Conservation (phyloP, 2,797 vertebrate species). For the Sebastes hubbsi region DNA sequence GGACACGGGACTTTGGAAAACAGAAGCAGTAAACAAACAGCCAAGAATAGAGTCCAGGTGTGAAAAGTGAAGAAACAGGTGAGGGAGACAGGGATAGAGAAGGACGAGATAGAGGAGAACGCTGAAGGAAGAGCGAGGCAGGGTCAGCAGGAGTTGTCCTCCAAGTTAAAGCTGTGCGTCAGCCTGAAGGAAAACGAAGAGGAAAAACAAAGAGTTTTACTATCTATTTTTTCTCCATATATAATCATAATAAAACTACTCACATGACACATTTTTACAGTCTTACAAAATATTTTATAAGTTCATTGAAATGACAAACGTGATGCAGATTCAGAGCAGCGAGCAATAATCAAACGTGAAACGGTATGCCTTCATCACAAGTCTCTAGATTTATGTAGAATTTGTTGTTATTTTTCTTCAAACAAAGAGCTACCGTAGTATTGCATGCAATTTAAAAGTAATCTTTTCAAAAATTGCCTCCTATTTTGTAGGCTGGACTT, state of each 20-base stretch:
- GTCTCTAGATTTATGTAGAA: neutral
- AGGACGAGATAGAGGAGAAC: slow-evolving; percentile 54
- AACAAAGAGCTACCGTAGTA: neutral
- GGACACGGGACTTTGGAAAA: slow-evolving; percentile 63
- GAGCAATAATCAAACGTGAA: neutral
- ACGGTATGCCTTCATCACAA: no score
- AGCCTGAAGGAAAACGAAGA: neutral
- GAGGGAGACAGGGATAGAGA: slow-evolving; percentile 58
- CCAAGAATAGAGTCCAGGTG: slow-evolving; percentile 80
- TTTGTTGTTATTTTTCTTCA: neutral
- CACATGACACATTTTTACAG: neutral
- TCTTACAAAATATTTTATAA: neutral
- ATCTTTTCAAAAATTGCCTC: neutral
- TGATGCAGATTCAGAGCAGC: neutral
- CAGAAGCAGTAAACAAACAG: slow-evolving; percentile 76
- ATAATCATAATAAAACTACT: neutral
- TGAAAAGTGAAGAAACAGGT: slow-evolving; percentile 64
- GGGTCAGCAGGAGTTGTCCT: slow-evolving; percentile 32
- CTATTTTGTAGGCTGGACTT: neutral
- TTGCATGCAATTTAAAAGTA: neutral
- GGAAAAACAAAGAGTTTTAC: neutral
- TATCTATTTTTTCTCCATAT: neutral
- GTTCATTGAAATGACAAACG: neutral
- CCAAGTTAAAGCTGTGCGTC: neutral
- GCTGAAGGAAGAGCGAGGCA: slow-evolving; percentile 19